Conservation (phyloP, 1,140 invertebrate species). For the Armadillidium nasatum region DNA sequence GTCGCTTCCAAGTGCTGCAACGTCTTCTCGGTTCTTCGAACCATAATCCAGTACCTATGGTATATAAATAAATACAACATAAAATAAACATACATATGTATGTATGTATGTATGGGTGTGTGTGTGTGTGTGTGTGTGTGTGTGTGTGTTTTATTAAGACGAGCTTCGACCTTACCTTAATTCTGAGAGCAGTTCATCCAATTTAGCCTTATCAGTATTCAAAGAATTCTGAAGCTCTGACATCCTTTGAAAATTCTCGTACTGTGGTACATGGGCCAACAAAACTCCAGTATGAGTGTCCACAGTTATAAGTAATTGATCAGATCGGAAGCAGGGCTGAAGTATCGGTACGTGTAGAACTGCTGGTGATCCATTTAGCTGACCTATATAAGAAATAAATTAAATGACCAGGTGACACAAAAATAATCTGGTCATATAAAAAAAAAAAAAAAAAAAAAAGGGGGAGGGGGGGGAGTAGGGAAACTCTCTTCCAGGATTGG, state of each 20-base stretch:
- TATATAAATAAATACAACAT: conserved; percentile 30
- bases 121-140: too few species aligned
- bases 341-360: conserved; percentile 83
- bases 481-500: too few species aligned
- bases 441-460: too few species aligned
- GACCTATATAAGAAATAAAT: conserved; percentile 51
- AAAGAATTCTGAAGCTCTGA: conserved; percentile 74
- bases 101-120: too few species aligned
- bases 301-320: conserved; percentile 83
- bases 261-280: conserved; percentile 82
- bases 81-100: too few species aligned
- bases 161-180: conserved; percentile 51
- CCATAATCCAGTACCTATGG: conserved; percentile 77
- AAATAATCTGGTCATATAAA: too few species aligned
- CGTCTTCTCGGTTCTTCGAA: conserved; percentile 87
- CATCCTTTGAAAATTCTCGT: conserved; percentile 66
- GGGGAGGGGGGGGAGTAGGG: too few species aligned
- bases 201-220: conserved; percentile 67
- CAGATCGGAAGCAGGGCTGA: conserved; percentile 79
- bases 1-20: conserved; percentile 86
- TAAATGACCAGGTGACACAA: too few species aligned
- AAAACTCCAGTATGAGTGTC: conserved; percentile 87
- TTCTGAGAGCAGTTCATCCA: conserved; percentile 66
- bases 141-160: too few species aligned
- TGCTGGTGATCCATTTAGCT: conserved; percentile 74